phyloP scores from a whole-genome alignment of 2,113 vertebrate genomes.

The Neolamprologus hecqui region DNA sequence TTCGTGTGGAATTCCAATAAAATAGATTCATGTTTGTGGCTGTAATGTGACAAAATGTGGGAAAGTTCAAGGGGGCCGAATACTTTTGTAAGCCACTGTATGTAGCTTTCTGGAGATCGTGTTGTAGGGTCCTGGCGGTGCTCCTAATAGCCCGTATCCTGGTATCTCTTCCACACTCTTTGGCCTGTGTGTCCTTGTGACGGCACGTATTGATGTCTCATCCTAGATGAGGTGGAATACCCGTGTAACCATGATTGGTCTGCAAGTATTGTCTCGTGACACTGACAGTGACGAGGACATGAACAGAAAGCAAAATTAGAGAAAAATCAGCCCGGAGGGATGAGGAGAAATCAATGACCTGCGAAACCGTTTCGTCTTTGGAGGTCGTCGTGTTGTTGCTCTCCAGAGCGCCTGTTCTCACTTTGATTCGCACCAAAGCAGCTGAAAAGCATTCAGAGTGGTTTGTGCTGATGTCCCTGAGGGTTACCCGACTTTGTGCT shows the following conservation, averaged over 20 bases:
- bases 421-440: background rate
- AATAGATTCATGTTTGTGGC: accelerated
- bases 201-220: background rate
- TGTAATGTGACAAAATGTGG: background rate
- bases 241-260: background rate
- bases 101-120: background rate
- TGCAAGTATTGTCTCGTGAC: background rate
- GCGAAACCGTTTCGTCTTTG: background rate
- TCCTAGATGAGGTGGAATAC: background rate
- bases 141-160: background rate
- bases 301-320: background rate
- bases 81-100: accelerated
- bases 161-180: background rate
- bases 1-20: accelerated
- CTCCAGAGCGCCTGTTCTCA: background rate
- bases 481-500: background rate
- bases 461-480: background rate
- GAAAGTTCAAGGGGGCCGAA: accelerated
- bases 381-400: background rate
- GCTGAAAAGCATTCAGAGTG: background rate
- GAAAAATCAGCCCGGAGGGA: background rate
- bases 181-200: background rate
- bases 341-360: background rate
- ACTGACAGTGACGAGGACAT: background rate
- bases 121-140: background rate